Evolutionary conservation across 2,888 invertebrate species (phyloP).

Genomic region (Ernsta delagoae): DNA sequence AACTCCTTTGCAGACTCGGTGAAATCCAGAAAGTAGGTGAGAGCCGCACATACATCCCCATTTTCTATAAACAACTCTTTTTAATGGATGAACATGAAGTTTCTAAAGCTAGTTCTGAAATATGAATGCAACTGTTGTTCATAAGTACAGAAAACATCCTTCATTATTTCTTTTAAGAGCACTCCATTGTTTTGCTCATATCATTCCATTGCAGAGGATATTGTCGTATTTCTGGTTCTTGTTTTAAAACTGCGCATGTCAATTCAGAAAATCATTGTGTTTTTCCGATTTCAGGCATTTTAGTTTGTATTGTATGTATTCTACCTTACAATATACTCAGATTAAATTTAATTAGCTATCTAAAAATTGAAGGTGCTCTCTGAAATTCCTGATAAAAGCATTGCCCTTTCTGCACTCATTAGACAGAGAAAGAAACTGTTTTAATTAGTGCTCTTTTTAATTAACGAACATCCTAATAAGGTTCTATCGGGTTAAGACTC

Average conservation of each 20-base stretch:
- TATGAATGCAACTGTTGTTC: conserved; percentile 31
- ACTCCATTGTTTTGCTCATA: conserved; percentile 1
- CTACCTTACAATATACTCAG: too few species aligned
- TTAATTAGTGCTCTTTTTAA: too few species aligned
- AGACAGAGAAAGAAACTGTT: too few species aligned
- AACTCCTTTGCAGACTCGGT: conserved; percentile 29
- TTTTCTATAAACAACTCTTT: conserved; percentile 30
- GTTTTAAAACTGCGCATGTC: neutral
- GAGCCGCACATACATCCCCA: conserved; percentile 22
- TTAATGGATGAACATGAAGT: conserved; percentile 34
- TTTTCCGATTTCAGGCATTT: neutral
- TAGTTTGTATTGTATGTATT: too few species aligned
- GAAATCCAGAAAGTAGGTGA: conserved; percentile 35
- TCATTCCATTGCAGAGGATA: neutral
- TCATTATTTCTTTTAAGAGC: conserved; percentile 24
- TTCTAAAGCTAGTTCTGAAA: conserved; percentile 33
- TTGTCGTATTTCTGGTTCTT: neutral
- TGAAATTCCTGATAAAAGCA: too few species aligned
- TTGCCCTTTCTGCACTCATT: too few species aligned
- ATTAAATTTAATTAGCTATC: too few species aligned
- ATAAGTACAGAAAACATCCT: conserved; percentile 16
- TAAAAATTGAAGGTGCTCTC: too few species aligned
- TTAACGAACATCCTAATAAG: too few species aligned
- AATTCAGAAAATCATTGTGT: neutral
- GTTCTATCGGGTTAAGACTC: too few species aligned